Conservation (phyloP, 2,113 vertebrate species). For the Seriola aureovittata region DNA sequence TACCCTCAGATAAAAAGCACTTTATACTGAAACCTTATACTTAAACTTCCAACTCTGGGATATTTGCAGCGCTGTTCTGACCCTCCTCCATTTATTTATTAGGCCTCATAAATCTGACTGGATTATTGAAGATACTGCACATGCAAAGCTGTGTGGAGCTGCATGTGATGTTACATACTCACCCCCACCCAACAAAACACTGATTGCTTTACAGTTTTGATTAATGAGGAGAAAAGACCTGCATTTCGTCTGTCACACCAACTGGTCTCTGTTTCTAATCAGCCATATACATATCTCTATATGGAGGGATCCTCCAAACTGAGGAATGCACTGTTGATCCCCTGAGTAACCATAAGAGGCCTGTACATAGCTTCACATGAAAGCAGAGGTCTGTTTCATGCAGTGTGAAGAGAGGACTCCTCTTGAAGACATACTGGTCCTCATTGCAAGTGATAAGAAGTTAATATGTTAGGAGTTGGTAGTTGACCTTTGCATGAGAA, state of each 20-base stretch:
- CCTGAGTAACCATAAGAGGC: not conserved
- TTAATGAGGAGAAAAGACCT: slow-evolving; percentile 47
- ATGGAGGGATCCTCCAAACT: slow-evolving; percentile 18
- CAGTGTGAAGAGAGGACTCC: slow-evolving; percentile 8
- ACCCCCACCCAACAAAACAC: slow-evolving; percentile 20
- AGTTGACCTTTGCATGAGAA: slow-evolving; percentile 52
- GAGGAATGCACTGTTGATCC: slow-evolving; percentile 47
- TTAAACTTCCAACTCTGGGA: slow-evolving; percentile 8
- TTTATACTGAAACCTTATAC: slow-evolving; percentile 8
- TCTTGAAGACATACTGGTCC: slow-evolving; percentile 9
- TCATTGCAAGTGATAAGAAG: slow-evolving; percentile 36
- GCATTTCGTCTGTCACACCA: slow-evolving; percentile 47
- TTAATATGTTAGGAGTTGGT: slow-evolving; percentile 10
- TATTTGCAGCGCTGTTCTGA: slow-evolving; percentile 10
- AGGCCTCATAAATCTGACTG: slow-evolving; percentile 41
- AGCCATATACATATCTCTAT: slow-evolving; percentile 41
- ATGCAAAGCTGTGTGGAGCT: slow-evolving; percentile 12
- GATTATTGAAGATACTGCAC: slow-evolving; percentile 1
- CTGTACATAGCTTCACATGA: slow-evolving; percentile 5
- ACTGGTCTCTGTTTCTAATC: slow-evolving; percentile 54
- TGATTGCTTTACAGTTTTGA: slow-evolving; percentile 27
- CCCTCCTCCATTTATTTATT: slow-evolving; percentile 25
- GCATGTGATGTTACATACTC: not conserved
- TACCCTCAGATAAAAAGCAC: not conserved
- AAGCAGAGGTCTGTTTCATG: slow-evolving; percentile 14